Conservation (phyloP, 2,113 vertebrate species). For the Carollia perspicillata region DNA sequence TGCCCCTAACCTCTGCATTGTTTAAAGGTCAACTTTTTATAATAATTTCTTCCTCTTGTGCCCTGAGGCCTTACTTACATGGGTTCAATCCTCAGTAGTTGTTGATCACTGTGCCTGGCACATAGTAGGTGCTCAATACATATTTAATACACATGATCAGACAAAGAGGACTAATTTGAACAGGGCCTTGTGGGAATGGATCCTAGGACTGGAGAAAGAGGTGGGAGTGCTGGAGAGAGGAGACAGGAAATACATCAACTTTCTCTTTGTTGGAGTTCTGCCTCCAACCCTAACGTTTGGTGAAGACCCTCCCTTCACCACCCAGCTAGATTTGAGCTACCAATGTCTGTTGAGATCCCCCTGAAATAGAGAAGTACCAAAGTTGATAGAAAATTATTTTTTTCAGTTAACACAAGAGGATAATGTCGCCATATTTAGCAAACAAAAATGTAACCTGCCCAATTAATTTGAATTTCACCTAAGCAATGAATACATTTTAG, state of each 20-base stretch:
- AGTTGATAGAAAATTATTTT: background rate
- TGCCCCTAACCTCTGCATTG: background rate
- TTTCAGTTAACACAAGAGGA: background rate
- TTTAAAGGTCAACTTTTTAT: background rate
- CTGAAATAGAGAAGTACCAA: background rate
- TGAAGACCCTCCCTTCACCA: background rate
- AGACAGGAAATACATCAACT: background rate
- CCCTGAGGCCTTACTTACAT: background rate
- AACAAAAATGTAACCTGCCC: background rate
- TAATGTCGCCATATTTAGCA: background rate
- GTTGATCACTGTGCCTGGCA: background rate
- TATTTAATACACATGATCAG: background rate
- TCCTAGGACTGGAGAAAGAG: background rate
- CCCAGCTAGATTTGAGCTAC: background rate
- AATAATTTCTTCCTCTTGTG: background rate
- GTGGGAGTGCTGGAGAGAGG: background rate
- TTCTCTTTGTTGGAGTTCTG: background rate
- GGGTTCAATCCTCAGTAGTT: background rate
- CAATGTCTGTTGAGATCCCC: background rate
- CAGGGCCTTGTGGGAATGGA: background rate
- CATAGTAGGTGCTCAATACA: background rate
- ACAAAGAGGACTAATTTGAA: background rate
- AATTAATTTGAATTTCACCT: conserved; percentile 18
- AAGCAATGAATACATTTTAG: background rate
- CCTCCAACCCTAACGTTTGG: background rate